These are phyloP conservation scores for Enteromius thamalakanensis DNA, from an alignment of 2,797 vertebrate species.

Conservation along the genomic window DNA sequence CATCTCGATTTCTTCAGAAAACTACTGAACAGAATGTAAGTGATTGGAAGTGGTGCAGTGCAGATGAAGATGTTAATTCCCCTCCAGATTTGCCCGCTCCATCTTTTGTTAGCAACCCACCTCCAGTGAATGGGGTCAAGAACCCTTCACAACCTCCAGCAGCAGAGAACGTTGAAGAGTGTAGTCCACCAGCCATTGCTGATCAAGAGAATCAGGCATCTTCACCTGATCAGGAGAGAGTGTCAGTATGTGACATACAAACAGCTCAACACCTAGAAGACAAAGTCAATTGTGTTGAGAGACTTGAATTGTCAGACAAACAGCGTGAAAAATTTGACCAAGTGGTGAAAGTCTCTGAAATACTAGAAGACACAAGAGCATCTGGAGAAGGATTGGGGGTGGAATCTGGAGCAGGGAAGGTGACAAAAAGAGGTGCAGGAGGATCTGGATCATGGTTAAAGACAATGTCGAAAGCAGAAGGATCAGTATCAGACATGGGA, in stretches of 20 bases:
- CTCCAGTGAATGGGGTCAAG: background rate
- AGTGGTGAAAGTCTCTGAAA: background rate
- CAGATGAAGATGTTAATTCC: conserved; percentile 62
- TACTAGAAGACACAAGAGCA: background rate
- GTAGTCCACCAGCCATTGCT: background rate
- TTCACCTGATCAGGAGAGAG: conserved; percentile 1
- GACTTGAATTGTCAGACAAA: background rate
- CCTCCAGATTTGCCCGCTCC: conserved; percentile 47
- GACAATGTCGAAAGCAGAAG: background rate
- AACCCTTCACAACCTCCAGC: background rate
- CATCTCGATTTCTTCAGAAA: conserved; percentile 51
- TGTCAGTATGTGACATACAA: conserved; percentile 1
- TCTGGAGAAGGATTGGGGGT: background rate
- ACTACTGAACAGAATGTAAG: conserved; percentile 43
- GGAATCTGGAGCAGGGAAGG: background rate
- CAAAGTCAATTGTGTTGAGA: background rate
- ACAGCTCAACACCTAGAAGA: background rate
- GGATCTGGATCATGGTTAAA: background rate
- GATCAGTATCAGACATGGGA: background rate
- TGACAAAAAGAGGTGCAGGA: background rate
- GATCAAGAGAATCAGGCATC: background rate
- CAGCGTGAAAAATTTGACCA: background rate
- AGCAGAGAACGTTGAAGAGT: background rate
- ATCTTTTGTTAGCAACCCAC: conserved; percentile 12
- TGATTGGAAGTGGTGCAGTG: conserved; percentile 59